Evolutionary conservation across 2,113 vertebrate species (phyloP).

Genomic region (Euleptes europaea): DNA sequence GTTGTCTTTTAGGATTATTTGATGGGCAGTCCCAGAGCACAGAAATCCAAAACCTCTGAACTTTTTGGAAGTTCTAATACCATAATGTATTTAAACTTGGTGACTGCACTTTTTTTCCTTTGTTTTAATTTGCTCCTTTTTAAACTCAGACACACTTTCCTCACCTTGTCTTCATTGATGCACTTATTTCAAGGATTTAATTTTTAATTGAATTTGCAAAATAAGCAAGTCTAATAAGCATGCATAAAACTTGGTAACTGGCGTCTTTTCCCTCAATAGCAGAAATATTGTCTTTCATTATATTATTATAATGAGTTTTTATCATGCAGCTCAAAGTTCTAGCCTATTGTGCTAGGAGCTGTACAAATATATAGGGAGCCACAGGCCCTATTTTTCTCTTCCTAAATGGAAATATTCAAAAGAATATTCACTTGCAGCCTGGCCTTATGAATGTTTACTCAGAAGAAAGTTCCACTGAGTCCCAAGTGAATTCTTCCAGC

Average conservation of each 20-base stretch:
- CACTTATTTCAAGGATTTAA: not conserved
- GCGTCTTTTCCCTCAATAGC: not conserved
- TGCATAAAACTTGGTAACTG: constrained; percentile 9
- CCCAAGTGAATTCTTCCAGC: not conserved
- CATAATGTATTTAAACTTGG: not conserved
- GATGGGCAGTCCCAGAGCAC: not conserved
- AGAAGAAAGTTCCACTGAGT: not conserved
- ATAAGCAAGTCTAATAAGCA: constrained; percentile 3
- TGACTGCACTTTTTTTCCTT: not conserved
- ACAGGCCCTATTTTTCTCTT: not conserved
- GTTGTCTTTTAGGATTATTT: constrained; percentile 11
- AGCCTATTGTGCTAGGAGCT: not conserved
- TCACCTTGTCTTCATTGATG: not conserved
- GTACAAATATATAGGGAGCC: not conserved
- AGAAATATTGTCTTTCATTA: not conserved
- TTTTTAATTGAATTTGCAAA: not conserved
- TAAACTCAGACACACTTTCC: not conserved
- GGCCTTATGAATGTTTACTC: not conserved
- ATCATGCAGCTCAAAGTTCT: not conserved
- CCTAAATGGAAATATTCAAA: not conserved
- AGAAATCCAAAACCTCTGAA: constrained; percentile 8
- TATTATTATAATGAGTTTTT: not conserved
- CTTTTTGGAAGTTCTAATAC: not conserved
- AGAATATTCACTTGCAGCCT: not conserved
- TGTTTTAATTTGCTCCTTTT: constrained; percentile 8